phyloP scores from a whole-genome alignment of 2,888 invertebrate species.

The Oscheius onirici region DNA sequence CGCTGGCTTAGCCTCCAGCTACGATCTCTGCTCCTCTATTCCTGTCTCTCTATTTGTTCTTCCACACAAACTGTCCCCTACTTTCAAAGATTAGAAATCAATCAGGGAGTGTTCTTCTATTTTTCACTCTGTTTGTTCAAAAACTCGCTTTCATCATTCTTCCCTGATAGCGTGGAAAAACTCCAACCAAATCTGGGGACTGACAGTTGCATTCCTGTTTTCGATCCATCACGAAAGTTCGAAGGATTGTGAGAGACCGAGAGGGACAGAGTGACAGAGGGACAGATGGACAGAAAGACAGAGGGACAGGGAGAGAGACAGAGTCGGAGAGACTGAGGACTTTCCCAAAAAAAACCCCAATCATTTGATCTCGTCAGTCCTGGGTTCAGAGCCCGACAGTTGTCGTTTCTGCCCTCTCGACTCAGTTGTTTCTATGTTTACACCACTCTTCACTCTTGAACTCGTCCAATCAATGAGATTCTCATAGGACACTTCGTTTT shows the following conservation, averaged over 20 bases:
- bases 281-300: too few relatives aligned
- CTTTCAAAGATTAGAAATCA: too few relatives aligned
- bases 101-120: too few relatives aligned
- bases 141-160: too few relatives aligned
- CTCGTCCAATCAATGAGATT: conserved; percentile 5
- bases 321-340: too few relatives aligned
- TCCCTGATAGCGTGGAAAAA: too few relatives aligned
- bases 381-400: neutral
- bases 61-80: too few relatives aligned
- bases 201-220: too few relatives aligned
- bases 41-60: neutral
- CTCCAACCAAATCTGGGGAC: too few relatives aligned
- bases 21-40: neutral
- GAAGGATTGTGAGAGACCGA: neutral
- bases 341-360: too few relatives aligned
- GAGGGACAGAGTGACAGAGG: neutral
- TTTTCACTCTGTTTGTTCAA: too few relatives aligned
- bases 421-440: conserved; percentile 16
- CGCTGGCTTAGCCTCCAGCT: neutral
- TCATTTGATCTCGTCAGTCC: neutral
- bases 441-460: conserved; percentile 3
- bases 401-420: neutral
- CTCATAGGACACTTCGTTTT: too few relatives aligned
- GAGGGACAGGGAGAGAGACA: neutral
- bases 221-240: neutral